A percentile compares a stretch with the other conserved stretches of the same genome.
Conservation (phyloP, 2,888 invertebrate genomes). For the Lasioglossum figueresi region DNA sequence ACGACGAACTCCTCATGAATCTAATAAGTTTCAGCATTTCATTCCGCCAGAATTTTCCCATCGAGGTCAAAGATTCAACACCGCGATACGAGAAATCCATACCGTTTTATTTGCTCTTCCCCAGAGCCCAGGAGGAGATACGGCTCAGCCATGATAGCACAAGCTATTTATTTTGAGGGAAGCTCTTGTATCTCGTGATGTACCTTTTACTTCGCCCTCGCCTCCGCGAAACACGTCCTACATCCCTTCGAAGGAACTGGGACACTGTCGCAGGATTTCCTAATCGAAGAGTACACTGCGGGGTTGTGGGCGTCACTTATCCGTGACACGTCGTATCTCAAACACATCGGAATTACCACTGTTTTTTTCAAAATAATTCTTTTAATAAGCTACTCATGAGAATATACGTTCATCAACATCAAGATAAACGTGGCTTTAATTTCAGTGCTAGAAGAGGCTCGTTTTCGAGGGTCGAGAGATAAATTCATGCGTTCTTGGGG, state of each 20-base stretch:
- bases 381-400: neutral
- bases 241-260: neutral
- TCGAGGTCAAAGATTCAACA: conserved; percentile 28
- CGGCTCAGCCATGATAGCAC: conserved; percentile 31
- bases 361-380: neutral
- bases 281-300: too few relatives aligned
- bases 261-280: neutral
- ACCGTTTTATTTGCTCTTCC: conserved; percentile 45
- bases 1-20: neutral
- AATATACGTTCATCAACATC: neutral
- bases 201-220: conserved; percentile 17
- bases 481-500: neutral
- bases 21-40: conserved; percentile 12
- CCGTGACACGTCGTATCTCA: too few relatives aligned
- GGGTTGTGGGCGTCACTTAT: too few relatives aligned
- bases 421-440: neutral
- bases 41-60: neutral
- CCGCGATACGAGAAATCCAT: conserved; percentile 42
- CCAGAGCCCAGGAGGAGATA: conserved; percentile 33
- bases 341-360: too few relatives aligned
- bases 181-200: conserved; percentile 37
- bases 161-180: conserved; percentile 60
- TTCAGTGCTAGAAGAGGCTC: neutral
- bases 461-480: neutral
- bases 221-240: neutral